Conservation (phyloP, 30 jellyfish, hydroid and myxozoan genomes). For the Sanderia malayensis region DNA sequence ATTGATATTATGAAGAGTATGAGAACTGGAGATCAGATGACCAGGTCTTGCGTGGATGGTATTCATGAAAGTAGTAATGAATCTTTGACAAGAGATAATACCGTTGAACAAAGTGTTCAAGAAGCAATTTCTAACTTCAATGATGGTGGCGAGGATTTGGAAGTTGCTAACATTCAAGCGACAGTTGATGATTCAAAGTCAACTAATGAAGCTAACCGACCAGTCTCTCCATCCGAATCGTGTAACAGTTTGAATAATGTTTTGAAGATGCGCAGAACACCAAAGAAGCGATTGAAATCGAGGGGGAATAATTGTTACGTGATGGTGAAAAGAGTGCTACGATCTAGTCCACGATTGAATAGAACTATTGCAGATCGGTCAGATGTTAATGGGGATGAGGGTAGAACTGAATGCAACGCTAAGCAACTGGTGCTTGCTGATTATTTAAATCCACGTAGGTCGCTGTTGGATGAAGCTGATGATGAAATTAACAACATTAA, state of each 20-base stretch:
- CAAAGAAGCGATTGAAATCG: not conserved
- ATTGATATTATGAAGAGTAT: not conserved
- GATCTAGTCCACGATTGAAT: slow-evolving; percentile 32
- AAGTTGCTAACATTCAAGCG: not conserved
- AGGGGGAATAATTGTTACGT: not conserved
- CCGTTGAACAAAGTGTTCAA: not conserved
- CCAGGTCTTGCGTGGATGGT: not conserved
- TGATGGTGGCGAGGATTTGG: not conserved
- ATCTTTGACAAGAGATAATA: not conserved
- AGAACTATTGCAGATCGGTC: not conserved
- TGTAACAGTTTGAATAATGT: not conserved
- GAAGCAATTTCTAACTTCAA: not conserved
- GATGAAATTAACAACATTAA: too few relatives aligned
- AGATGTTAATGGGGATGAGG: too few relatives aligned
- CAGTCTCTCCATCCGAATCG: not conserved
- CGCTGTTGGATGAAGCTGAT: too few relatives aligned
- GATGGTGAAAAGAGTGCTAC: not conserved
- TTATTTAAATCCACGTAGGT: too few relatives aligned
- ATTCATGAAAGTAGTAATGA: not conserved
- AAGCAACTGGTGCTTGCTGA: too few relatives aligned
- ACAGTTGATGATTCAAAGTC: not conserved
- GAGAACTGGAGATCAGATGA: not conserved
- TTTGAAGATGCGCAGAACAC: not conserved
- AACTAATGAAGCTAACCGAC: too few relatives aligned
- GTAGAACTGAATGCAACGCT: too few relatives aligned